phyloP scores from a whole-genome alignment of 1,140 invertebrate genomes.

The Pogonomyrmex californicus region DNA sequence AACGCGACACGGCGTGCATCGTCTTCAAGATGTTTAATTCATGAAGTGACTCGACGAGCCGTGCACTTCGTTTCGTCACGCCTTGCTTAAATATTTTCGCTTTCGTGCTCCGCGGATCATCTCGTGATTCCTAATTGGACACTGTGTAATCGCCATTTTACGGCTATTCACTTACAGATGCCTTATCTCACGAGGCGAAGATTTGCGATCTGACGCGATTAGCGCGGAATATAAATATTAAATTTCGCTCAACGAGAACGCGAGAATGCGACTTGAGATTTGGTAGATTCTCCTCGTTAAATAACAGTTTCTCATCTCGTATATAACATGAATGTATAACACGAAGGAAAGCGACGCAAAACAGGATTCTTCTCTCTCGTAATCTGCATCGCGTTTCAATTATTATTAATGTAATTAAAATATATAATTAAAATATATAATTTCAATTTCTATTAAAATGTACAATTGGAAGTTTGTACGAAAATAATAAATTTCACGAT shows the following conservation, averaged over 20 bases:
- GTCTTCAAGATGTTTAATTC: not conserved
- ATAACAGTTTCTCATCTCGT: not conserved
- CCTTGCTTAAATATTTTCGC: constrained; percentile 54
- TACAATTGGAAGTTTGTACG: no score
- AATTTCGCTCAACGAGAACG: not conserved
- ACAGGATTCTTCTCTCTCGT: constrained; percentile 2
- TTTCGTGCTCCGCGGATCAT: constrained; percentile 52
- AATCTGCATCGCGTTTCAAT: not conserved
- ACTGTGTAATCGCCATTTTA: constrained; percentile 45
- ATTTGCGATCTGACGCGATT: not conserved
- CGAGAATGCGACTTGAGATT: not conserved
- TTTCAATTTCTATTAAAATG: not conserved
- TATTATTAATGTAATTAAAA: constrained; percentile 14
- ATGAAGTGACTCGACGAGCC: not conserved
- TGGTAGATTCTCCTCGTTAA: not conserved
- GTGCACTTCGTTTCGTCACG: constrained; percentile 28
- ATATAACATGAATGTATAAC: no score
- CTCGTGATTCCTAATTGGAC: constrained; percentile 50
- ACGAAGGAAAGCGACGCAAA: constrained; percentile 19
- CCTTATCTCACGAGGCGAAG: constrained; percentile 29
- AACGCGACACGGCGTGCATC: not conserved
- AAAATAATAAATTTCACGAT: not conserved
- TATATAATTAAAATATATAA: not conserved
- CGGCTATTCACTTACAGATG: constrained; percentile 38
- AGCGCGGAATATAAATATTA: constrained; percentile 30